Evolutionary conservation across 2,113 vertebrate species (phyloP), one percentile per base, ranked within the genome.

Genomic region (Crotalus helleri): DNA sequence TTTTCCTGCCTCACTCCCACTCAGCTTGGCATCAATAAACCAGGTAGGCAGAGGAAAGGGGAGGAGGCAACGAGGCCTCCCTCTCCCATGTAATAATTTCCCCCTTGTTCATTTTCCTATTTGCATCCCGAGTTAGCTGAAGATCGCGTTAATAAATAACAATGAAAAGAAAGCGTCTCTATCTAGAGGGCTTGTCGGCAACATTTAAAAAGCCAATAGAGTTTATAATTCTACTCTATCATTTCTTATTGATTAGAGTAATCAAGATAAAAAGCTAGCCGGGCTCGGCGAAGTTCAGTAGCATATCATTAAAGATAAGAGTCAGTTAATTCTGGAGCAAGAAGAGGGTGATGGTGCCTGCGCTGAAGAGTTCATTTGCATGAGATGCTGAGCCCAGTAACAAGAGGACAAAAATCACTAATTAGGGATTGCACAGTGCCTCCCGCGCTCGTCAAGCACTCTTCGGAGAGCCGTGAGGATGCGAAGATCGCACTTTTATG

Each of bases 341-440:
- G 97, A 96, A 98, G 93, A 97, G 97, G 97, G 98, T 97, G 98
- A 98, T 98, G 97, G 98, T 98, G 98, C 95, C 97, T 97, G 97
- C 97, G 98, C 98, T 98, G 98, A 98, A 98, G 98, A 97, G 97
- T 97, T 99, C 98, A 99, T 99, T 99, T 99, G 98, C 98, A 99
- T 99, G 97, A 98, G 97, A 98, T 97, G 97, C 98, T 98, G 98
- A 98, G 98, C 98, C 98, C 98, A 97, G 97, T 97, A 98, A 98
- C 97, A 98, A 98, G 98, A 97, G 98, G 98, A 99, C 98, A 99
- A 98, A 99, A 99, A 99, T 98, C 98, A 99, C 98, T 99, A 99
- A 99, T 99, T 99, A 99, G 98, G 92, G 97, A 97, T 96, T 97
- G 98, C 98, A 97, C 98, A 99, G 97, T 97, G 97, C 98, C 98